Percentiles rank a stretch among this genome's conserved stretches.
Conservation (phyloP, 2,113 vertebrate genomes). For the Callorhinus ursinus region DNA sequence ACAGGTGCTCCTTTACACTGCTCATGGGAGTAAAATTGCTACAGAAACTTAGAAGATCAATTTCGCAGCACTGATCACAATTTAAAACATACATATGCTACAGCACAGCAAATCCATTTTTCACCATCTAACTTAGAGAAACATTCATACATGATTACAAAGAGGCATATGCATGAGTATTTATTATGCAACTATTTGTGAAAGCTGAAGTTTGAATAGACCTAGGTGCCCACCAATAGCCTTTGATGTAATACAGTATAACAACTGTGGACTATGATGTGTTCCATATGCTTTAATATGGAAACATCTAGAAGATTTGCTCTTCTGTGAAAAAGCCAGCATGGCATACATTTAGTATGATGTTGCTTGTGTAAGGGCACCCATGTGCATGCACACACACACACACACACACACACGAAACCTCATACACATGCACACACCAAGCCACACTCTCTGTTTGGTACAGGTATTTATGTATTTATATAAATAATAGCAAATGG, state of each 20-base stretch:
- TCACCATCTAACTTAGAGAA: background rate
- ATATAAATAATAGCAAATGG: background rate
- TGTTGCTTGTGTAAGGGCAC: background rate
- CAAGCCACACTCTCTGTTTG: background rate
- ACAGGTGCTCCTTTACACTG: background rate
- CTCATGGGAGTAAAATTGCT: background rate
- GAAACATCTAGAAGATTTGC: background rate
- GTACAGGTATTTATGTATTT: background rate
- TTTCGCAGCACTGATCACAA: background rate
- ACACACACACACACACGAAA: background rate
- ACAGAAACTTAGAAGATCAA: background rate
- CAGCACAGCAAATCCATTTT: background rate
- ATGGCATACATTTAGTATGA: background rate
- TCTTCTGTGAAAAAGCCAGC: background rate
- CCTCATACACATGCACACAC: background rate
- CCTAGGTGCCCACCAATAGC: background rate
- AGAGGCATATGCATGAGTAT: background rate
- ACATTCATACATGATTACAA: background rate
- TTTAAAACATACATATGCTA: background rate
- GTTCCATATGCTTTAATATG: background rate
- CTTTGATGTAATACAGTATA: background rate
- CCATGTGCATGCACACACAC: background rate
- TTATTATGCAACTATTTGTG: background rate
- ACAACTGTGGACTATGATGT: background rate
- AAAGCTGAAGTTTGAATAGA: slow-evolving; percentile 3